A percentile compares a stretch with the other conserved stretches of the same genome.
These are phyloP conservation scores for Xiphydria camelus DNA, from an alignment of 2,888 invertebrate species.

Conservation along the genomic window DNA sequence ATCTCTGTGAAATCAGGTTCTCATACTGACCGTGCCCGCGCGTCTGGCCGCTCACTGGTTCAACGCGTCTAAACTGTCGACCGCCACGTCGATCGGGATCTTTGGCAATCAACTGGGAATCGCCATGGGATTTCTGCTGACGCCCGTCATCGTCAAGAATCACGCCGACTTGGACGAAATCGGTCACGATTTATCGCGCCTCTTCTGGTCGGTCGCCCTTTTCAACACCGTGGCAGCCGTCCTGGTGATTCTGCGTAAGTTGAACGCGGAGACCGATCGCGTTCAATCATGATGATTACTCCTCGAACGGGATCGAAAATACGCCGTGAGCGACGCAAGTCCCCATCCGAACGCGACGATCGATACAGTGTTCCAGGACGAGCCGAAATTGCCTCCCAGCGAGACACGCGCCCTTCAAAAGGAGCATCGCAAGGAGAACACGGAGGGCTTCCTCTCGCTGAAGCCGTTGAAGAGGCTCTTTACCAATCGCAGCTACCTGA, in stretches of 20 bases:
- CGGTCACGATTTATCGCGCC: conserved; percentile 50
- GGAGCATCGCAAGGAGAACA: conserved; percentile 19
- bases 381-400: conserved; percentile 64
- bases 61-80: conserved; percentile 64
- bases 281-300: too few species aligned
- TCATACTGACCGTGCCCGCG: conserved; percentile 70
- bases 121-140: conserved; percentile 71
- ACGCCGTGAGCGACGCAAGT: too few species aligned
- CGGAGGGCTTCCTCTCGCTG: conserved; percentile 31
- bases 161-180: conserved; percentile 57
- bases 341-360: too few species aligned
- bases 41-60: conserved; percentile 73
- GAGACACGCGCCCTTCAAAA: conserved; percentile 44
- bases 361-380: conserved; percentile 65
- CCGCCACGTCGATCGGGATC: conserved; percentile 73
- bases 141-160: conserved; percentile 63
- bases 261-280: too few species aligned
- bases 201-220: conserved; percentile 45
- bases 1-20: conserved; percentile 61
- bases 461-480: conserved; percentile 60
- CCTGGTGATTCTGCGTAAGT: conserved; percentile 60
- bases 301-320: too few species aligned
- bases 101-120: conserved; percentile 76
- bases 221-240: conserved; percentile 64
- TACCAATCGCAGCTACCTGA: conserved; percentile 61